Conservation (phyloP, 2,113 vertebrate genomes). For the Neofelis nebulosa region DNA sequence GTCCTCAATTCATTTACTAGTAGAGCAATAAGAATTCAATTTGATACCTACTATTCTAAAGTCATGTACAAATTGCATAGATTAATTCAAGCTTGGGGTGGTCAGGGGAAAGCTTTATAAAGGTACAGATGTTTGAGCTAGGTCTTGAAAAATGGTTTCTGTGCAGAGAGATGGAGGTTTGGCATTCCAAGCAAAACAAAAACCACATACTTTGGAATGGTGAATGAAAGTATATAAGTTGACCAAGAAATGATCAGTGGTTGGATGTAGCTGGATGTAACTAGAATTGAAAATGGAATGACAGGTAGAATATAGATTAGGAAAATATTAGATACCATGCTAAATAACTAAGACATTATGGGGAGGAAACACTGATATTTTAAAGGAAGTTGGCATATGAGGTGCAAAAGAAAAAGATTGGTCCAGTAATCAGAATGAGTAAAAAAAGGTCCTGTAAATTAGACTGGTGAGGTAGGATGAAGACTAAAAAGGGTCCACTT, state of each 20-base stretch:
- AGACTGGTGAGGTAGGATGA: neutral
- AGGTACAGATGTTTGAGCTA: neutral
- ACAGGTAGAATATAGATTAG: neutral
- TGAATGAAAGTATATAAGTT: neutral
- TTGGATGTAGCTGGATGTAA: neutral
- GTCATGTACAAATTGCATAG: neutral
- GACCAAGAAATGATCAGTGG: neutral
- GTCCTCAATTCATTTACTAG: neutral
- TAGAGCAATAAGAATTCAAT: neutral
- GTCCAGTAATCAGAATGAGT: neutral
- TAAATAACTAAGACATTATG: neutral
- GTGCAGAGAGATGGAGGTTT: neutral
- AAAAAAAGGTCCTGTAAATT: no score
- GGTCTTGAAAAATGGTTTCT: neutral
- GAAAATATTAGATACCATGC: neutral
- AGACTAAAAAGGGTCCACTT: neutral
- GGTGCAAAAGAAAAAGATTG: neutral
- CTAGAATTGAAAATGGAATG: neutral
- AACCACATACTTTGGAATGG: neutral
- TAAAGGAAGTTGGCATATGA: neutral
- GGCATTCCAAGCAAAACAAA: neutral
- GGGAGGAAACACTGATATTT: neutral
- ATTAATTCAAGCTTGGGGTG: neutral
- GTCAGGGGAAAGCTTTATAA: neutral
- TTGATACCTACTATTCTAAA: slow-evolving; percentile 13